Base-by-base conservation (phyloP, 1,140 invertebrate species). In the Halesus radiatus region DNA sequence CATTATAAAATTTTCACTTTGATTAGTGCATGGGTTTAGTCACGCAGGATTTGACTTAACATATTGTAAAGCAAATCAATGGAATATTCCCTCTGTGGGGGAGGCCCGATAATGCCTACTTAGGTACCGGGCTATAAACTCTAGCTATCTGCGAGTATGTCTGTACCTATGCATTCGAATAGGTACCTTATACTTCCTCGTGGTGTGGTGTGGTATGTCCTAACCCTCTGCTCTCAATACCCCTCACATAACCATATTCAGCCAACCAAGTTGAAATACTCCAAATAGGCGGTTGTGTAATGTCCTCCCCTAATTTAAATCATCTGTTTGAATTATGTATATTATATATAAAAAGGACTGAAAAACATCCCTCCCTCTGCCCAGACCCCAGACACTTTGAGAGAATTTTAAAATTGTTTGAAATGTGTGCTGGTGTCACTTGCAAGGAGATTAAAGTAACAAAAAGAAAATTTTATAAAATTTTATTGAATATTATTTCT, bases 271-370 rank as follows among this genome's bases (percentile, higher is more conserved):
- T 72, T 72, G 32, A 66, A 78, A 68, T 70, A 72, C 76, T 78
- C 64, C 76, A 72, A 78, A 78, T 78, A 78, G 76, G 64, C 66
- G 76, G 76, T 78, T 26, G 76, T n/a, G 5, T 78, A 78, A 78
- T 70, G 76, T 54, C 76, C 66, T 78, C 62, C 66, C 76, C 76
- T 78, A 78, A 78, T 78, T 78, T 78, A 70, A 68, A 58, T 70
- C 76, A 70, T 78, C 62, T 77, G 53, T 78, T 78, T 78, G 76
- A 68, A 78, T 78, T 78, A 78, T 78, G 62, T 32, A 32, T 20
- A 22, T 66, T 45, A 66, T 29, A 66, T n/a, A 72, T n/a, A n/a
- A n/a, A 72, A 66, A 72, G 68, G 23, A 52, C 32, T 22, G 68
- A 45, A 72, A 72, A 72, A 68, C 20, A 56, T 50, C 8, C 37